Conservation (phyloP, 2,888 invertebrate genomes). For the Campoletis raptor region DNA sequence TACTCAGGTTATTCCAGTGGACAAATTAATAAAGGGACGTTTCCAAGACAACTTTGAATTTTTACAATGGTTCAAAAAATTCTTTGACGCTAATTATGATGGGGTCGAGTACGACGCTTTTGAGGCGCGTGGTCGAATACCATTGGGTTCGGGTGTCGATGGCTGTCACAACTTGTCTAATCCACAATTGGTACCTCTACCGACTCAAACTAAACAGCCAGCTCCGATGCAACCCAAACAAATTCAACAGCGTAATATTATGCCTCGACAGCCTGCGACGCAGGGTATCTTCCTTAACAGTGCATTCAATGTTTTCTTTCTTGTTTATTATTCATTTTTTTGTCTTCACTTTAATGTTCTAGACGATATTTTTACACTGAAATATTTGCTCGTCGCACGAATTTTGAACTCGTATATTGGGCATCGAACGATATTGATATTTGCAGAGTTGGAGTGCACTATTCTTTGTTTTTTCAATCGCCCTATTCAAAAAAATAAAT, state of each 20-base stretch:
- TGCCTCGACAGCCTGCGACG: slow-evolving; percentile 78
- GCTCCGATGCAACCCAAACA: slow-evolving; percentile 79
- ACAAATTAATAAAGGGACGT: slow-evolving; percentile 99
- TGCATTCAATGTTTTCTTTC: slow-evolving; percentile 62
- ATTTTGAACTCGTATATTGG: slow-evolving; percentile 32
- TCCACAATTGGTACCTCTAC: slow-evolving; percentile 85
- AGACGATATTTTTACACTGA: slow-evolving; percentile 56
- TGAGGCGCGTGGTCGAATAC: slow-evolving; percentile 93
- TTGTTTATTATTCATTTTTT: slow-evolving; percentile 61
- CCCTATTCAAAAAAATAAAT: background rate
- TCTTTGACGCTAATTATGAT: slow-evolving; percentile 99
- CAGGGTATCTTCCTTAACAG: slow-evolving; percentile 78
- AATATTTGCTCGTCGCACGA: slow-evolving; percentile 66
- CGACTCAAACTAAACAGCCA: slow-evolving; percentile 81
- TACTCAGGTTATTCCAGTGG: slow-evolving; percentile 98
- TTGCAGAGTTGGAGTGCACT: background rate
- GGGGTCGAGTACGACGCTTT: slow-evolving; percentile 98
- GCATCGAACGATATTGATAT: background rate
- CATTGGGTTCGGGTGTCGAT: slow-evolving; percentile 90
- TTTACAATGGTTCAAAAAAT: slow-evolving; percentile 99
- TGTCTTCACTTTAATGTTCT: slow-evolving; percentile 61
- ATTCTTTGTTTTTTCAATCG: background rate
- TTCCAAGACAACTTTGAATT: slow-evolving; percentile 99
- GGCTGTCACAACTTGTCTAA: slow-evolving; percentile 84
- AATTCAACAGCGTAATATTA: slow-evolving; percentile 81